A percentile compares a stretch with the other conserved stretches of the same genome.
Evolutionary conservation across 2,888 invertebrate genomes (phyloP).

Genomic region (Dysmachus trigonus): DNA sequence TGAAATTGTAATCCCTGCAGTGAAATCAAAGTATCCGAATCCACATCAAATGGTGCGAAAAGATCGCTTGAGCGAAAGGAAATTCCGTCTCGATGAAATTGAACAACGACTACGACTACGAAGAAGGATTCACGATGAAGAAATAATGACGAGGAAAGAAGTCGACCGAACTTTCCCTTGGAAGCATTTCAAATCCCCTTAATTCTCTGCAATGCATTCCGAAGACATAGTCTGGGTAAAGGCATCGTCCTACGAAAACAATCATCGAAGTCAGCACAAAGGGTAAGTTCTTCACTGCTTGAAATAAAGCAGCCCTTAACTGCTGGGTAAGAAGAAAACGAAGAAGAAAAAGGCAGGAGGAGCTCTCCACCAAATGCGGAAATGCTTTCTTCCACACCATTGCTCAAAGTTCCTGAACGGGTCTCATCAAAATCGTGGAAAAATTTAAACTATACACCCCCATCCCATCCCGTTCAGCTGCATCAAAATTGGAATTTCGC

Average conservation of each 20-base stretch:
- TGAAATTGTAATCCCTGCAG: neutral
- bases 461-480: neutral
- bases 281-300: neutral
- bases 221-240: conserved; percentile 8
- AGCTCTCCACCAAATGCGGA: neutral
- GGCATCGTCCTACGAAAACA: neutral
- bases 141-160: neutral
- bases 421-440: conserved; percentile 16
- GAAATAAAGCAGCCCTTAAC: neutral
- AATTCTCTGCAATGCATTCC: conserved; percentile 3
- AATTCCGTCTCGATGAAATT: neutral
- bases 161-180: neutral
- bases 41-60: neutral
- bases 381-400: conserved; percentile 23
- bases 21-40: neutral
- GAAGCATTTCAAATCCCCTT: conserved; percentile 16
- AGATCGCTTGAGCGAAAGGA: neutral
- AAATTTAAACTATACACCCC: conserved; percentile 13
- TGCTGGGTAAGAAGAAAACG: neutral
- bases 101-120: neutral
- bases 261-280: conserved; percentile 20
- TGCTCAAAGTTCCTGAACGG: conserved; percentile 15
- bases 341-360: neutral
- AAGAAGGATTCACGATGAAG: neutral
- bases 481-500: neutral